Base-by-base conservation (phyloP, 2,797 vertebrate species). In the Phaenicophaeus curvirostris region DNA sequence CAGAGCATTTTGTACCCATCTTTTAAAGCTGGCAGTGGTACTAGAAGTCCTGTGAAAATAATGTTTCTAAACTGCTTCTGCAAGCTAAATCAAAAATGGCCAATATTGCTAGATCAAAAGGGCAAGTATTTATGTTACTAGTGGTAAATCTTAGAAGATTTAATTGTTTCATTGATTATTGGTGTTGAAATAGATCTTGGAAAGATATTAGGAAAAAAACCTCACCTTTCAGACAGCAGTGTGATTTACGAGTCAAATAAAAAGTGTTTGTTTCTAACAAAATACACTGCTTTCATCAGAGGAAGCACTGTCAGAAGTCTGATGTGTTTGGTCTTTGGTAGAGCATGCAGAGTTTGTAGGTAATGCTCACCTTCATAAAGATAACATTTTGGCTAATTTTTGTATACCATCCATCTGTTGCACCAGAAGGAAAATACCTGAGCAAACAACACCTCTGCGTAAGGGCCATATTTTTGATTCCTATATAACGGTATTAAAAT, bases 241-340 rank as follows among this genome's bases (percentile, higher is more conserved):
- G 23, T 67, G 69, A 87, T 74, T 88, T 93, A 41, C 58, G 75
- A 57, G 33, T 75, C 65, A 28, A 30, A 8, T 87, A 66, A 63
- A 63, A 89, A 78, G 19, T 9, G 4, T 90, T 75, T 81, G 7
- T 44, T 76, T 94, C 67, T 80, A 61, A 61, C 41, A 87, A 88
- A 87, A n/a, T 0, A 1, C 6, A 0, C 25, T 75, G 11, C 31
- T 54, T 91, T 77, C 48, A 51, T 61, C 59, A 66, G 41, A 48
- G 65, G 41, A 68, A 66, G 23, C 51, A 28, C n/a, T 30, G 66
- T 58, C 54, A 58, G 57, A 41, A 41, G 50, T 55, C 37, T 73
- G 35, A 28, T 58, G 8, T 65, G 17, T 78, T 90, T 35, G 83
- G 15, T 44, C 25, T 84, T 1, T 39, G 24, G 20, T 28, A 57